phyloP scores from a whole-genome alignment of 2,113 vertebrate genomes.

The Neopipo cinnamomea region DNA sequence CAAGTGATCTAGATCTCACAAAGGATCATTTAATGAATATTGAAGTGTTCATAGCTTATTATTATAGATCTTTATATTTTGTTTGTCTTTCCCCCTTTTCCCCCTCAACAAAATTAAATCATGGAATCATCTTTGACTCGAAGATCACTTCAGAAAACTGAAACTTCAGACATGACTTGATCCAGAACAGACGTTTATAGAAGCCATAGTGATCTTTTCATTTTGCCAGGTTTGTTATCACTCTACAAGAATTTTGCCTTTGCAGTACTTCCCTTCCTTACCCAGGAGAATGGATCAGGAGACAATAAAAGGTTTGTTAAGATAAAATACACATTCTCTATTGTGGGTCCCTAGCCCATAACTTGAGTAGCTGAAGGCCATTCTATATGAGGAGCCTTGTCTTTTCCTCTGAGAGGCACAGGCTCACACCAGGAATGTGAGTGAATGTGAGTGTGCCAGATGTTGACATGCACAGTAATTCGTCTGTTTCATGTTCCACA shows the following conservation, averaged over 20 bases:
- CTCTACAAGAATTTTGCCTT: background rate
- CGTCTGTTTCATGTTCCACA: background rate
- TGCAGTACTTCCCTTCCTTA: background rate
- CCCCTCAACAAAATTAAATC: background rate
- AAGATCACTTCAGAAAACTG: background rate
- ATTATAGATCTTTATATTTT: background rate
- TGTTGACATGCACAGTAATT: background rate
- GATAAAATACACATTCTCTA: background rate
- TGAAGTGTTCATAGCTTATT: background rate
- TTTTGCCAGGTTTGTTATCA: background rate
- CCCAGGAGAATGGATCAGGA: background rate
- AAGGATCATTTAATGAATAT: slow-evolving; percentile 14
- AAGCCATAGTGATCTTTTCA: background rate
- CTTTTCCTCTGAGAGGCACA: background rate
- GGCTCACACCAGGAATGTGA: background rate
- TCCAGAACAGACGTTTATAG: background rate
- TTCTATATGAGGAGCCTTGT: background rate
- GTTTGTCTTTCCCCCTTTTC: background rate
- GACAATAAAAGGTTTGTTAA: background rate
- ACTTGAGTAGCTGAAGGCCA: background rate
- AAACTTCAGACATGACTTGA: background rate
- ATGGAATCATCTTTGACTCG: background rate
- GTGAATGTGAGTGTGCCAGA: background rate
- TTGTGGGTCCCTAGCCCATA: background rate
- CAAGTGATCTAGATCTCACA: slow-evolving; percentile 11